Evolutionary conservation across 2,113 vertebrate genomes (phyloP).

Genomic region (Toxostoma redivivum): DNA sequence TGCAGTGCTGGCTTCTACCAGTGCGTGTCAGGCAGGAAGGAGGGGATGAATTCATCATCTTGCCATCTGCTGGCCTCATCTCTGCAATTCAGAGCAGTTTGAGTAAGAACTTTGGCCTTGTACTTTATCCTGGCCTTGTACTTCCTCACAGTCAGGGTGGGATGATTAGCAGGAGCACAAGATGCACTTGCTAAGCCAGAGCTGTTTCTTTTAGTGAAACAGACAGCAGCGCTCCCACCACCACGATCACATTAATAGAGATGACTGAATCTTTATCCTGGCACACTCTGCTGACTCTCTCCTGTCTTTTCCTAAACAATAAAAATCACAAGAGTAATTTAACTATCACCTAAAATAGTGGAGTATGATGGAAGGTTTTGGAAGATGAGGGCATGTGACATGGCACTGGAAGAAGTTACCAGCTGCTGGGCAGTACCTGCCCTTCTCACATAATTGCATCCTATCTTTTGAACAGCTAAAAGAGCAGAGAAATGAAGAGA

Average conservation of each 20-base stretch:
- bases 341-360: neutral
- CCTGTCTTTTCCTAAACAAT: neutral
- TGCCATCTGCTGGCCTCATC: neutral
- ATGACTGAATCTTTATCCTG: neutral
- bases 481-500: neutral
- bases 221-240: neutral
- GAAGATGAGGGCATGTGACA: neutral
- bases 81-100: neutral
- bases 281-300: neutral
- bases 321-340: neutral
- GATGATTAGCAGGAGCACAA: neutral
- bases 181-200: neutral
- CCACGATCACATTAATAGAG: neutral
- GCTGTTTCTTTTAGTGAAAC: neutral
- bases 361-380: neutral
- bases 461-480: neutral
- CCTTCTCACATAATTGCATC: neutral
- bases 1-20: neutral
- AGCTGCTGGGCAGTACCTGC: neutral
- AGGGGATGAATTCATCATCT: accelerated
- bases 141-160: neutral
- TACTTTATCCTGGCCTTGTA: neutral
- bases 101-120: neutral
- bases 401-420: neutral
- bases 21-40: neutral